A percentile compares a stretch with the other conserved stretches of the same genome.
These are phyloP conservation scores for Mystacides longicornis DNA, from an alignment of 2,888 invertebrate genomes.

Conservation along the genomic window DNA sequence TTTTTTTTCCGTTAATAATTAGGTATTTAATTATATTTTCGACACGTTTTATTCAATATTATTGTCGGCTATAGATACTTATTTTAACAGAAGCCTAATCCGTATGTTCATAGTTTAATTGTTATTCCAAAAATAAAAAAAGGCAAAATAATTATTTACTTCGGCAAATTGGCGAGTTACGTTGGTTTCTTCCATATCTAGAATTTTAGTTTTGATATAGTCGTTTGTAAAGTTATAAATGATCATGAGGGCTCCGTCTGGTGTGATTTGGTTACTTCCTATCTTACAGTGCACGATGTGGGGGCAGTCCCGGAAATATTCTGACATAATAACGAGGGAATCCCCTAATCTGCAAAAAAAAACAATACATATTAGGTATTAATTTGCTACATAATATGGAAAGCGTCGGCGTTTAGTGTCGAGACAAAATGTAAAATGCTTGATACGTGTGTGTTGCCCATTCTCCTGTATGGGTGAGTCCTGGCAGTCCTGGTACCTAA, in stretches of 20 bases:
- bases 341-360: background rate
- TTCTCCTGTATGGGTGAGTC: too few species aligned
- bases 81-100: background rate
- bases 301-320: background rate
- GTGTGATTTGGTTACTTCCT: slow-evolving; percentile 44
- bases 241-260: slow-evolving; percentile 39
- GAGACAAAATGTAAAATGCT: too few species aligned
- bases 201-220: slow-evolving; percentile 32
- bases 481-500: too few species aligned
- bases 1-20: background rate
- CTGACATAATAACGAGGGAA: background rate
- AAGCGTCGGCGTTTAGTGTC: too few species aligned
- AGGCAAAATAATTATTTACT: slow-evolving; percentile 33
- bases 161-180: slow-evolving; percentile 38
- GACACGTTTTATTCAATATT: background rate
- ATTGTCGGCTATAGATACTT: background rate
- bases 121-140: too few species aligned
- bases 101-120: background rate
- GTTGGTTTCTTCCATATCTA: slow-evolving; percentile 46
- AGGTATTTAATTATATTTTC: background rate
- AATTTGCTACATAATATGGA: too few species aligned
- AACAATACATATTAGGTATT: too few species aligned
- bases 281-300: slow-evolving; percentile 34
- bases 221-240: slow-evolving; percentile 35
- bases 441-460: too few species aligned